Evolutionary conservation across 2,797 vertebrate genomes (phyloP).

Genomic region (Pempheris klunzingeri): DNA sequence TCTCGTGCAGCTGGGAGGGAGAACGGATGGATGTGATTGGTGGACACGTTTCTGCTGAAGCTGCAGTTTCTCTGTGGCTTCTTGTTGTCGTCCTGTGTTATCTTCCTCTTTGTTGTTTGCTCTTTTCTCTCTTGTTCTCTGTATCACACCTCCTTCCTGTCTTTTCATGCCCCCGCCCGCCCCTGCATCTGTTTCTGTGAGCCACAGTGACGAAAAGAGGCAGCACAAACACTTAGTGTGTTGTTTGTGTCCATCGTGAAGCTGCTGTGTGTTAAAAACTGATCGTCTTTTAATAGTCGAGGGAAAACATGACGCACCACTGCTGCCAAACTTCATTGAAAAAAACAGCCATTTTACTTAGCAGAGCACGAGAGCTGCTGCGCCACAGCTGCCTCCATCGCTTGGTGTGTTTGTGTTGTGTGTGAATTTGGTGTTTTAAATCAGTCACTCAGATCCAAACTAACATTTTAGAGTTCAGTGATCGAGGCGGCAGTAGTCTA

Average conservation of each 20-base stretch:
- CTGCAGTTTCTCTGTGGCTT: constrained; percentile 15
- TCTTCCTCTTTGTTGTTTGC: constrained; percentile 30
- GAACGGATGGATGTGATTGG: not conserved
- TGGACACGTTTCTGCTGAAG: constrained; percentile 29
- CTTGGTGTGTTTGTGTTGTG: too few relatives aligned
- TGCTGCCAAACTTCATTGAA: too few relatives aligned
- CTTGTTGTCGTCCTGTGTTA: not conserved
- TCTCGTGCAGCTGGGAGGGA: not conserved
- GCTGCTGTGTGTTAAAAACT: too few relatives aligned
- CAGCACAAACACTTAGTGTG: not conserved
- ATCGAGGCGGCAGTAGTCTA: too few relatives aligned
- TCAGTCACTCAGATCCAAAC: too few relatives aligned
- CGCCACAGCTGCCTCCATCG: too few relatives aligned
- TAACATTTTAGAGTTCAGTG: too few relatives aligned
- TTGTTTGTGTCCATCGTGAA: not conserved
- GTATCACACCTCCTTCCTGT: constrained; percentile 9
- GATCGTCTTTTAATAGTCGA: too few relatives aligned
- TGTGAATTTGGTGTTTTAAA: too few relatives aligned
- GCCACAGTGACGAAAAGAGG: constrained; percentile 2
- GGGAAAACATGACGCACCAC: too few relatives aligned
- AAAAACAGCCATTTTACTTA: too few relatives aligned
- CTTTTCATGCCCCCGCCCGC: constrained; percentile 9
- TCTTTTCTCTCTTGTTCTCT: constrained; percentile 13
- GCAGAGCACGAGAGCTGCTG: too few relatives aligned
- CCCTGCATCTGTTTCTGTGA: constrained; percentile 27